Percentiles rank a stretch among this genome's conserved stretches.
phyloP scores from a whole-genome alignment of 2,113 vertebrate genomes.

The Jacana jacana region DNA sequence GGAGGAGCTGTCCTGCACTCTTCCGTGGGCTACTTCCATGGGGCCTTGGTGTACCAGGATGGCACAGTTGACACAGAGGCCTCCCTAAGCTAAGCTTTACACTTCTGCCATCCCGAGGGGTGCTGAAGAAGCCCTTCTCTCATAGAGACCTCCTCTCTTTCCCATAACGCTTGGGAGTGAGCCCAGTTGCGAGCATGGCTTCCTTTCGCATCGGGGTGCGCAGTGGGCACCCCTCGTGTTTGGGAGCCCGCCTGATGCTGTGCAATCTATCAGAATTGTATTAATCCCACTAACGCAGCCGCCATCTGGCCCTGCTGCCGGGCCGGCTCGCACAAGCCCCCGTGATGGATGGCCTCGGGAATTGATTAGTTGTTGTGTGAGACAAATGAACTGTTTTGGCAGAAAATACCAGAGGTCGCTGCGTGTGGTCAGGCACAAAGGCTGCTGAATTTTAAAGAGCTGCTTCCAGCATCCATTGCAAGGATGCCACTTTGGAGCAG shows the following conservation, averaged over 20 bases:
- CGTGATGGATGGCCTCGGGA: conserved; percentile 90
- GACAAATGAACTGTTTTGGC: conserved; percentile 93
- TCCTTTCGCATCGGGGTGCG: not conserved
- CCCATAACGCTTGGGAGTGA: accelerated
- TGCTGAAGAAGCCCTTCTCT: not conserved
- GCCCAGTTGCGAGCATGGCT: accelerated
- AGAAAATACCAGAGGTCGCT: conserved; percentile 90
- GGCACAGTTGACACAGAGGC: not conserved
- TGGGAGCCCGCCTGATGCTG: conserved; percentile 67
- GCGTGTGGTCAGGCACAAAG: conserved; percentile 78
- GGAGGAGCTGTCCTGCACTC: not conserved
- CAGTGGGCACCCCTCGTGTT: not conserved
- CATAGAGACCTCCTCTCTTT: not conserved
- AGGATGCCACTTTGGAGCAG: conserved; percentile 40
- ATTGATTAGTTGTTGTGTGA: conserved; percentile 95
- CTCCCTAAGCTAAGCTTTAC: not conserved
- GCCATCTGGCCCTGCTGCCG: conserved; percentile 77
- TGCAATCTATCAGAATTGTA: conserved; percentile 84
- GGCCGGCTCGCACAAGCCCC: conserved; percentile 72
- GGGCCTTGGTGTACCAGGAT: accelerated
- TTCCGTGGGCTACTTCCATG: not conserved
- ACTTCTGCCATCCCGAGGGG: accelerated
- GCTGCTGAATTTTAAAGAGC: conserved; percentile 79
- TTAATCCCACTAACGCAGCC: conserved; percentile 84
- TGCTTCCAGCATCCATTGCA: conserved; percentile 64